A percentile compares a stretch with the other conserved stretches of the same genome.
Conservation (phyloP, 2,797 vertebrate genomes). For the Gorsachius magnificus region DNA sequence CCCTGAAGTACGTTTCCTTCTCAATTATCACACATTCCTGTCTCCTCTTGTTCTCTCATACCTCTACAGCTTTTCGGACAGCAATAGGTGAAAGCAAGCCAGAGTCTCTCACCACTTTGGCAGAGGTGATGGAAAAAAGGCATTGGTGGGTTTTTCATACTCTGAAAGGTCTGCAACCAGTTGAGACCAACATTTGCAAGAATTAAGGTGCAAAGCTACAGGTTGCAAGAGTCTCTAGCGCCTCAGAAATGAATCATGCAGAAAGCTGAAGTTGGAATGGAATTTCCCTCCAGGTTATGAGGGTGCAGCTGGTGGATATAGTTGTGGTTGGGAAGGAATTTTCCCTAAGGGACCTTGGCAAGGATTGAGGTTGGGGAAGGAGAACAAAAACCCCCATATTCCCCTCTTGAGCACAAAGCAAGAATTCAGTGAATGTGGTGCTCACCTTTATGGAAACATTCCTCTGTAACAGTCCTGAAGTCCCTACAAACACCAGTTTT, state of each 20-base stretch:
- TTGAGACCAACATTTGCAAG: neutral
- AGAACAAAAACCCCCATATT: neutral
- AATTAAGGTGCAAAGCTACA: neutral
- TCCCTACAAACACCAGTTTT: neutral
- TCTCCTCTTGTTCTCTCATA: neutral
- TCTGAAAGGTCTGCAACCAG: neutral
- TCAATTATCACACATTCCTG: neutral
- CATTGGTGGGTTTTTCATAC: accelerated
- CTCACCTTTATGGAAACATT: neutral
- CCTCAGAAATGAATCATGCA: neutral
- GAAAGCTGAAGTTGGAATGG: neutral
- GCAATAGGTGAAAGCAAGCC: neutral
- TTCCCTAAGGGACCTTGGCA: neutral
- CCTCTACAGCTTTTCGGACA: neutral
- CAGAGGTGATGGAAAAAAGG: neutral
- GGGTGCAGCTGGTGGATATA: neutral
- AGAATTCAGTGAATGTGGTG: neutral
- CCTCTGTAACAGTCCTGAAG: neutral
- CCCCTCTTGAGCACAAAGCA: neutral
- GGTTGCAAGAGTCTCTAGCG: neutral
- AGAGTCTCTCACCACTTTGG: neutral
- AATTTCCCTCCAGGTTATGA: neutral
- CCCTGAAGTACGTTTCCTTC: conserved; percentile 9
- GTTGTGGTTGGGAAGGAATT: neutral
- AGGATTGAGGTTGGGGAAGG: neutral